Conservation (phyloP, 1,140 invertebrate genomes). For the Planococcus citri region DNA sequence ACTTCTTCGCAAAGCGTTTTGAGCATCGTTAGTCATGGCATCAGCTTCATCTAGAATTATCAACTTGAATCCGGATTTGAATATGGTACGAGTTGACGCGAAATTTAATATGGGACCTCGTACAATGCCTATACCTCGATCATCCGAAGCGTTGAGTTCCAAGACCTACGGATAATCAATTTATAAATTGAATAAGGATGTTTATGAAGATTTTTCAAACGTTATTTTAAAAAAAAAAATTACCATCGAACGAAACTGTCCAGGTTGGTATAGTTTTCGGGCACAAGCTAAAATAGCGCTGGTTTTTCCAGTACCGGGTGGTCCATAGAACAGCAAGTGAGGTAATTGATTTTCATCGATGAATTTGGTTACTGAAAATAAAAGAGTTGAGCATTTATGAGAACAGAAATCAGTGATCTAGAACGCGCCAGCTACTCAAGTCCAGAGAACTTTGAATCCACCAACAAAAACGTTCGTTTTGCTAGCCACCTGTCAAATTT, state of each 20-base stretch:
- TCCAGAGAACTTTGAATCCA: not conserved
- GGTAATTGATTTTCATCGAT: slow-evolving; percentile 86
- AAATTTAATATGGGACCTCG: slow-evolving; percentile 93
- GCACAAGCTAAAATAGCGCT: slow-evolving; percentile 96
- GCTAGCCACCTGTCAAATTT: too few species aligned
- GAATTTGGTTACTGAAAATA: slow-evolving; percentile 74
- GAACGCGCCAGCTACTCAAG: too few species aligned
- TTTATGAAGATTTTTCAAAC: not conserved
- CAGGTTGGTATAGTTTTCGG: slow-evolving; percentile 75
- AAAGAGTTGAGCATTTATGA: slow-evolving; percentile 15
- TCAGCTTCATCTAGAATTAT: slow-evolving; percentile 99
- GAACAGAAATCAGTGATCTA: slow-evolving; percentile 6
- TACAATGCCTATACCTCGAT: slow-evolving; percentile 94
- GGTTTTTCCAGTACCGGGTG: slow-evolving; percentile 97
- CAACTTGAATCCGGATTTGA: slow-evolving; percentile 85
- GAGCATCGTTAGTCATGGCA: slow-evolving; percentile 99
- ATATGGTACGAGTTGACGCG: slow-evolving; percentile 93
- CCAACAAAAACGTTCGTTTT: slow-evolving; percentile 11
- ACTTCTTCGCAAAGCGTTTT: slow-evolving; percentile 95
- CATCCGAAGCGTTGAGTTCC: slow-evolving; percentile 97
- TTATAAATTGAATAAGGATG: too few species aligned
- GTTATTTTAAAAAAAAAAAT: not conserved
- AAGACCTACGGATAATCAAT: slow-evolving; percentile 50
- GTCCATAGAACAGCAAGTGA: slow-evolving; percentile 95
- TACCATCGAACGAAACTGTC: slow-evolving; percentile 80